These are phyloP conservation scores for Benthosema pterotum DNA, from an alignment of 2,797 vertebrate genomes.

Conservation along the genomic window DNA sequence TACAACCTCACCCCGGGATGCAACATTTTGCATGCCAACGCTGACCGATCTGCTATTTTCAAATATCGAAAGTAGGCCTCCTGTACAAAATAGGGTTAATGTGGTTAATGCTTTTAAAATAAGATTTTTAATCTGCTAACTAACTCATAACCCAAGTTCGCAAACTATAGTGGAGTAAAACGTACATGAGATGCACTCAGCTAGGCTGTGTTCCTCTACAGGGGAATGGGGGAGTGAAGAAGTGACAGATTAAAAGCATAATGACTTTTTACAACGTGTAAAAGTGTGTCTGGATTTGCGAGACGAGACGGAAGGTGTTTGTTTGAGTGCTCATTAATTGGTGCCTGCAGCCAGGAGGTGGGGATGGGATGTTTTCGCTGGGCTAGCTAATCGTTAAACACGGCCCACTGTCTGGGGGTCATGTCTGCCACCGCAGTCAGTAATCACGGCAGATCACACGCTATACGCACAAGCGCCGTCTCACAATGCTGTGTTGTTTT, in stretches of 20 bases:
- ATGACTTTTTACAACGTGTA: not conserved
- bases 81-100: too few relatives aligned
- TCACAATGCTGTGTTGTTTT: slow-evolving; percentile 27
- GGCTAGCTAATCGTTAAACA: slow-evolving; percentile 21
- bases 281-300: slow-evolving; percentile 1
- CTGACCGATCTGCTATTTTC: too few relatives aligned
- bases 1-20: too few relatives aligned
- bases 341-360: not conserved
- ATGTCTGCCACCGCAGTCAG: slow-evolving; percentile 28
- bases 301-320: not conserved
- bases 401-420: slow-evolving; percentile 4
- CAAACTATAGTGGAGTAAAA: too few relatives aligned
- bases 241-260: slow-evolving; percentile 3
- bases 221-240: not conserved
- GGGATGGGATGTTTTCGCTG: slow-evolving; percentile 11
- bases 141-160: too few relatives aligned
- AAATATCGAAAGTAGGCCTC: too few relatives aligned
- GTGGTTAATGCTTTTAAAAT: too few relatives aligned
- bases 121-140: too few relatives aligned
- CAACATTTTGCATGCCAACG: too few relatives aligned
- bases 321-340: not conserved
- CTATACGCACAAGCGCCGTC: slow-evolving; percentile 13
- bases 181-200: not conserved
- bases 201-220: not conserved
- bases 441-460: slow-evolving; percentile 42